Base-by-base conservation (phyloP, 2,888 invertebrate species). In the Drosophila koepferae region DNA sequence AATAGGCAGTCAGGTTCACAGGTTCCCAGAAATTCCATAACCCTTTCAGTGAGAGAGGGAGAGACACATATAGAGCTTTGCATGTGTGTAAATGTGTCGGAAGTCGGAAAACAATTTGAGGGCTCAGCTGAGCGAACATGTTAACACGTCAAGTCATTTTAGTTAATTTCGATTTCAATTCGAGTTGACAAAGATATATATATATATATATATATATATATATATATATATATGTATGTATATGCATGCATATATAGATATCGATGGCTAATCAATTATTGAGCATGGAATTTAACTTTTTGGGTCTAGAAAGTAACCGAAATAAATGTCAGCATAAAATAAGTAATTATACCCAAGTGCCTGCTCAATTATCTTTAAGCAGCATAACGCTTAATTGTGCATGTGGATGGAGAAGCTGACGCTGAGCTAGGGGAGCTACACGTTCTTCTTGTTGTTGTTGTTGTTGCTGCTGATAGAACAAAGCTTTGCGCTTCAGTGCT, bases 341-440 rank as follows among this genome's bases (percentile, higher is more conserved):
- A 91, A 91, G 87, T 91, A 91, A 91, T 92, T 91, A 91, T 74
- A 86, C 91, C 91, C 91, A 86, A 91, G 92, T 91, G 91, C 81
- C 90, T 90, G 91, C 90, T 92, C 90, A 91, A 91, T 91, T 91
- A 91, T 92, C 91, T 82, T 89, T 83, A 75, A 85, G 78, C 78
- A 79, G 72, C 73, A 66, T 69, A 88, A 69, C 83, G 83, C 84
- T 83, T 90, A 89, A 87, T 89, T 89, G 86, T 82, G 74, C 81
- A 74, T 53, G 53, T 60, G 65, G 40, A 14, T 34, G 1, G 9
- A 16, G 51, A 14, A 10, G 36, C 5, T 40, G 28, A 9, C 20
- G 38, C 18, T 41, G 40, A n/a, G 14, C 6, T 9, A 34, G 34
- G 54, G 69, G 51, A 55, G 40, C 0, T 31, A 2, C n/a, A 14